Base-by-base conservation (phyloP, 1,140 invertebrate genomes). In the Spodoptera litura region DNA sequence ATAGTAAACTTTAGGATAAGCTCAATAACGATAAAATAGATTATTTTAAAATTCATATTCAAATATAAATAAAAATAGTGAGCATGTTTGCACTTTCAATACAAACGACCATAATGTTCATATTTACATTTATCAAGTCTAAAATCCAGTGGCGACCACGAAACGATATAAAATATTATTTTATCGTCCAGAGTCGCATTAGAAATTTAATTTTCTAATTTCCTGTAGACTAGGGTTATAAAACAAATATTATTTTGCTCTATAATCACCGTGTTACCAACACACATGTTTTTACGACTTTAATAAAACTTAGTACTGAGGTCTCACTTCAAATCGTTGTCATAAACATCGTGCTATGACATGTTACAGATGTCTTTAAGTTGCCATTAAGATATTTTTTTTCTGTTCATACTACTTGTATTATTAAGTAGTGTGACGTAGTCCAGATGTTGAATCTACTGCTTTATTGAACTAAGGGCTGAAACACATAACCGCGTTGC, bases 151-250 rank as follows among this genome's bases (percentile, higher is more conserved):
- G 1, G 6, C 27, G 13, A 35, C n/a, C 38, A 51, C 31, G 25
- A 52, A 75, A 52, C n/a, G 25, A 51, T 49, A 25, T 52, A 31
- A 31, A 31, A 31, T 31, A 31, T 1, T 31, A 20, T 75, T 75
- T 75, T 62, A 75, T 75, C 52, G 58, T 15, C n/a, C 13, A 44
- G 62, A 49, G 72, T 52, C 38, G n/a, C 56, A 73, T 75, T 62
- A 75, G 58, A 52, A 66, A 76, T 76, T n/a, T n/a, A n/a, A n/a
- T n/a, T n/a, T 76, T 55, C 74, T 66, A 66, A 77, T 77, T 77
- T 77, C 62, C 61, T 77, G 31, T n/a, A 49, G 31, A 25, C 53
- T 9, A 8, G 38, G 38, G 9, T 5, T 68, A 44, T 56, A 77
- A 52, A 9, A 31, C 31, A 31, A 8, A 20, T 56, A 77, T 66